phyloP scores from a whole-genome alignment of 2,113 vertebrate genomes.

The Pseudolaguvia tuberculata region DNA sequence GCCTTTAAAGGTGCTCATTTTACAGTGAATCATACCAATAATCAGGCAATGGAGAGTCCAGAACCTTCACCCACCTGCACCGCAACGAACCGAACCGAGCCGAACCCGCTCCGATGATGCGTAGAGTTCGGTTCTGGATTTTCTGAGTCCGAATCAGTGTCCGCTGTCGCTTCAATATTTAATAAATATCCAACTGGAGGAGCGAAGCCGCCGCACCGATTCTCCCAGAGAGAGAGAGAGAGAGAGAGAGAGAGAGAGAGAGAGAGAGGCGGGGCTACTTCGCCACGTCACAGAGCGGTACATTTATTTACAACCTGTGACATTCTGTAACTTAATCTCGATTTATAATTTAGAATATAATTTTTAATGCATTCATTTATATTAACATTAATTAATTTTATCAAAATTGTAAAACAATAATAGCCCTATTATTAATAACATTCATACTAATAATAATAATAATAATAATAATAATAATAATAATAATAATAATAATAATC shows the following conservation, averaged over 20 bases:
- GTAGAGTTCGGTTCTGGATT: constrained; percentile 34
- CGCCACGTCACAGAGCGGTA: neutral
- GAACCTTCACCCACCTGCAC: constrained; percentile 62
- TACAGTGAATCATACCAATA: constrained; percentile 29
- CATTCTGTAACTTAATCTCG: neutral
- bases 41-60: constrained; percentile 18
- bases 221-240: constrained; percentile 47
- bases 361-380: too few relatives aligned
- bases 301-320: neutral
- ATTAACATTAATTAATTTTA: too few relatives aligned
- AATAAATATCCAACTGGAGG: constrained; percentile 52
- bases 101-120: too few relatives aligned
- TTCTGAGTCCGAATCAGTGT: neutral
- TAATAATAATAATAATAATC: neutral
- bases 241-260: constrained; percentile 15
- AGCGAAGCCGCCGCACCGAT: constrained; percentile 59
- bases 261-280: constrained; percentile 55
- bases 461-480: too few relatives aligned
- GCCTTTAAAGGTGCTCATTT: constrained; percentile 13
- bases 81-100: too few relatives aligned
- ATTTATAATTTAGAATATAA: neutral
- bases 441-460: too few relatives aligned
- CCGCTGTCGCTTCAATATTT: constrained; percentile 41
- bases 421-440: too few relatives aligned
- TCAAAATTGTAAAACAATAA: too few relatives aligned